phyloP scores from a whole-genome alignment of 2,113 vertebrate genomes.

The Solenodon paradoxus region DNA sequence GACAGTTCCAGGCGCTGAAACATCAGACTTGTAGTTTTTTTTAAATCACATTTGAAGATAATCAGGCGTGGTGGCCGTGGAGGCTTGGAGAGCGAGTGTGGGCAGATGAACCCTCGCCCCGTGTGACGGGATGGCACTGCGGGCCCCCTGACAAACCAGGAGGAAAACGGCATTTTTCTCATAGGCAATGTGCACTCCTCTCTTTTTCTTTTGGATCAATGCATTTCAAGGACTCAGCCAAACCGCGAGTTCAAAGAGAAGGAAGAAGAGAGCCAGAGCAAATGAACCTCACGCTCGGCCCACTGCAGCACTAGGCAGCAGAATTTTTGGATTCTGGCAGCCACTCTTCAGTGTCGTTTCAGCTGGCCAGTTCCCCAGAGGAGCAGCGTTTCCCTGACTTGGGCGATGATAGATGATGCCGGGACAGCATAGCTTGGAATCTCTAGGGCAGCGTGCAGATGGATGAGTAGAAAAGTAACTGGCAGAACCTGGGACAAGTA shows the following conservation, averaged over 20 bases:
- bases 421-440: no score
- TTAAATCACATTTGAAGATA: background rate
- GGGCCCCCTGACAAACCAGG: background rate
- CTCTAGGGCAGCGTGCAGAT: no score
- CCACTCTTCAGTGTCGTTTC: background rate
- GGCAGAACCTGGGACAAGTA: no score
- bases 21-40: background rate
- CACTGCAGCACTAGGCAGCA: background rate
- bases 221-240: background rate
- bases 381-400: background rate
- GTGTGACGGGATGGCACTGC: background rate
- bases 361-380: background rate
- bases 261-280: background rate
- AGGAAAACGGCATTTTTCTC: background rate
- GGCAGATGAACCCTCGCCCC: background rate
- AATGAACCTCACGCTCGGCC: background rate
- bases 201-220: background rate
- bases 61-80: background rate
- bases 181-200: background rate
- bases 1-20: slow-evolving; percentile 43
- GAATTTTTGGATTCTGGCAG: background rate
- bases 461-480: no score
- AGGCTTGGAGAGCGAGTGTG: background rate
- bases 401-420: no score
- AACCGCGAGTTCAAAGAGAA: background rate